Base-by-base conservation (phyloP, 2,888 invertebrate species). In the Chloroclysta siterata region DNA sequence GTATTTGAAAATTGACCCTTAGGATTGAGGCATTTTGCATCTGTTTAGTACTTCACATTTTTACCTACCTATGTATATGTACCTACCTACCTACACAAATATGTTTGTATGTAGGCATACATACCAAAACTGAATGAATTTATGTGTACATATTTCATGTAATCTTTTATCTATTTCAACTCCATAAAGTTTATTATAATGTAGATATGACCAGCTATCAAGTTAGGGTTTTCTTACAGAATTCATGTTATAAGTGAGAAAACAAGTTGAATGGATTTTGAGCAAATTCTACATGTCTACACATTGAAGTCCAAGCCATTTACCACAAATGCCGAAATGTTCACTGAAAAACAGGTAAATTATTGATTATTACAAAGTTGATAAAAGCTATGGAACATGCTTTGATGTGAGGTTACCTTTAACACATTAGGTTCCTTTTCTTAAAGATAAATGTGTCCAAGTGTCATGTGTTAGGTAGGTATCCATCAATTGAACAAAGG, bases 311-410 rank as follows among this genome's bases (percentile, higher is more conserved):
- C 17, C 39, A 13, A 44, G 4, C 14, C 28, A 55, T 42, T 11
- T 13, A 48, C 15, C 50, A 71, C 76, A 64, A 81, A 89, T 89
- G 89, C 74, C 82, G 69, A 88, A 83, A 82, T 82, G 79, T 66
- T 72, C 78, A 15, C 17, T 79, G 5, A 79, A 75, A 67, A 77
- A 60, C 70, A 82, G 75, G 75, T 46, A 46, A 11, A 8, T 0
- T 36, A 8, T 36, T 2, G 8, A 8, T 36, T 36, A 2, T 36
- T 36, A 4, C 6, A 36, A 36, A 8, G 36, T n/a, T n/a, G n/a
- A n/a, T 10, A 36, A 36, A 8, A 36, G 36, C 2, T 29, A 29
- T 5, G 29, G 29, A 29, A 29, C 6, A 29, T 29, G 29, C 29
- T 5, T 29, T 29, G 29, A 29, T 29, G 29, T 29, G 29, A 29